Base-by-base conservation (phyloP, 2,888 invertebrate genomes). In the Boloria selene region DNA sequence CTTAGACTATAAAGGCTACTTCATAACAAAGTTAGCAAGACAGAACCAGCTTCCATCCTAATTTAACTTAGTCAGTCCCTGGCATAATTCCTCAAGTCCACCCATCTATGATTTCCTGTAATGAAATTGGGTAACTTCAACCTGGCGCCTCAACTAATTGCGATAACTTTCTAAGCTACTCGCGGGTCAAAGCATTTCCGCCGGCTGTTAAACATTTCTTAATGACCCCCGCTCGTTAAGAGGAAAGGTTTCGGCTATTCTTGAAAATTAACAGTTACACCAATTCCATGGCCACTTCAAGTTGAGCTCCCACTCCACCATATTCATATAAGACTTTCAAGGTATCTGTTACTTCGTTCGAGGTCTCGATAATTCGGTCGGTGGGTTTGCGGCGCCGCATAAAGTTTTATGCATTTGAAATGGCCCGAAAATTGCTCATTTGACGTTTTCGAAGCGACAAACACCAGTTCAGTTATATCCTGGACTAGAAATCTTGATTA, bases 391-490 rank as follows among this genome's bases (percentile, higher is more conserved):
- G 80, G 81, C 76, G 74, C 73, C 79, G 77, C 86, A 84, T 88
- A 85, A 88, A 88, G 79, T 88, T 88, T 88, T 87, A 88, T 88
- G 87, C 83, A 85, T 88, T 84, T 76, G 78, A 75, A 88, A 88
- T 85, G 81, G 85, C 84, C 82, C 82, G 87, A 87, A 85, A 87
- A 88, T 86, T 86, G 88, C 81, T 82, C 83, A 80, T 85, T 83
- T 82, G 82, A 82, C 85, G 85, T 82, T 85, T 84, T 79, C 75
- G 78, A 80, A 80, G 79, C 76, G 78, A 77, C 78, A 77, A 80
- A 80, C 77, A 78, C 77, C 74, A 77, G 78, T 77, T 79, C 73
- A 70, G 64, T 73, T 73, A 67, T 67, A 69, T 60, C 65, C 70
- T 54, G 55, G 69, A 74, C 70, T 73, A 69, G 70, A 63, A 60